These are phyloP conservation scores for Tachysurus fulvidraco DNA, from an alignment of 2,113 vertebrate species.

Conservation along the genomic window DNA sequence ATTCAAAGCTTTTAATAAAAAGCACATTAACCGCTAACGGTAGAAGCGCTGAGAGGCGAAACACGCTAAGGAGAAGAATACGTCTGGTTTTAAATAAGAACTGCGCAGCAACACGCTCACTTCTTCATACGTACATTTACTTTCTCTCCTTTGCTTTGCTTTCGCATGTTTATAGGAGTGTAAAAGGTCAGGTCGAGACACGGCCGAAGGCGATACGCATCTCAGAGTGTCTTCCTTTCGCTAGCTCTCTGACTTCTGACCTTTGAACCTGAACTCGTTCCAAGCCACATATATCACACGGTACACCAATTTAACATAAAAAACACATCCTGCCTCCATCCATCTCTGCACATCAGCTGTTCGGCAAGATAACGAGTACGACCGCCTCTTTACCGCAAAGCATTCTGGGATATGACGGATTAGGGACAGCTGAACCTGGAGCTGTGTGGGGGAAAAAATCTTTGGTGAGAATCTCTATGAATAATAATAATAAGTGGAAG, in stretches of 20 bases:
- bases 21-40: neutral
- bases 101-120: neutral
- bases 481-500: neutral
- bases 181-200: neutral
- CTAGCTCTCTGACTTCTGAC: conserved; percentile 52
- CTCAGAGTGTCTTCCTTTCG: neutral
- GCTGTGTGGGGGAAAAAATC: neutral
- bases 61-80: neutral
- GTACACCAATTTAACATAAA: conserved; percentile 57
- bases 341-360: conserved; percentile 50
- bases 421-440: neutral
- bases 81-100: neutral
- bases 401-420: neutral
- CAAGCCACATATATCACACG: conserved; percentile 63
- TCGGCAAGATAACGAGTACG: conserved; percentile 64
- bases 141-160: neutral
- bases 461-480: neutral
- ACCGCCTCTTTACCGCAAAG: neutral
- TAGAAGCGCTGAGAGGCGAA: neutral
- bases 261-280: conserved; percentile 21
- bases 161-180: neutral
- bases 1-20: neutral
- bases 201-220: conserved; percentile 16
- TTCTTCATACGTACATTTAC: neutral
- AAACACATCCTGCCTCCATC: neutral